Percentiles rank a stretch among this genome's conserved stretches.
phyloP scores from a whole-genome alignment of 2,888 invertebrate genomes.

The Tipula lateralis region DNA sequence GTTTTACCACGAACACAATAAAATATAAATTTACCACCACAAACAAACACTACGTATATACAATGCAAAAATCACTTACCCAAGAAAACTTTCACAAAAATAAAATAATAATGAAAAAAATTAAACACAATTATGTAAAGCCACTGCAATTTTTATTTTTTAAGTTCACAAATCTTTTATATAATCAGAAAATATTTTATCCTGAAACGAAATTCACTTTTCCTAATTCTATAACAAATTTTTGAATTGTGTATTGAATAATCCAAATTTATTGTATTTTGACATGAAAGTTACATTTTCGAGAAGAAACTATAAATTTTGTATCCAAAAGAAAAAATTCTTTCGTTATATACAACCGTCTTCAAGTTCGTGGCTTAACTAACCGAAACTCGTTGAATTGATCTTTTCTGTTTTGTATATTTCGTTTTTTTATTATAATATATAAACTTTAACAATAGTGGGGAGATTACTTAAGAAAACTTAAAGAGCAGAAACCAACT shows the following conservation, averaged over 20 bases:
- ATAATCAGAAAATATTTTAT: not conserved
- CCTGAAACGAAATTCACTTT: not conserved
- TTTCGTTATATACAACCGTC: conserved; percentile 1
- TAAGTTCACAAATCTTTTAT: not conserved
- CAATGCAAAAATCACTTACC: not conserved
- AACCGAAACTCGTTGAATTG: not conserved
- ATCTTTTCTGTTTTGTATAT: not conserved
- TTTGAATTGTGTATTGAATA: not conserved
- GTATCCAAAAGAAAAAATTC: not conserved
- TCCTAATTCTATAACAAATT: not conserved
- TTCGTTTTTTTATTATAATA: not conserved
- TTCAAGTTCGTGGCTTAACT: conserved; percentile 19
- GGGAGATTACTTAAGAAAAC: not conserved
- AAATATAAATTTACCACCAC: not conserved
- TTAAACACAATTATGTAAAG: not conserved
- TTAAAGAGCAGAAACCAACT: not conserved
- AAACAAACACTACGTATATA: not conserved
- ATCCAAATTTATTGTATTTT: not conserved
- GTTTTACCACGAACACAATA: not conserved
- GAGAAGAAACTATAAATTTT: not conserved
- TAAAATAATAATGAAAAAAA: not conserved
- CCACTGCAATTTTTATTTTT: not conserved
- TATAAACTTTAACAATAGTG: not conserved
- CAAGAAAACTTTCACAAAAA: conserved; percentile 21
- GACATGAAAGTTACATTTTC: not conserved